phyloP scores from a whole-genome alignment of 2,888 invertebrate species.

The Drosophila barbarae region DNA sequence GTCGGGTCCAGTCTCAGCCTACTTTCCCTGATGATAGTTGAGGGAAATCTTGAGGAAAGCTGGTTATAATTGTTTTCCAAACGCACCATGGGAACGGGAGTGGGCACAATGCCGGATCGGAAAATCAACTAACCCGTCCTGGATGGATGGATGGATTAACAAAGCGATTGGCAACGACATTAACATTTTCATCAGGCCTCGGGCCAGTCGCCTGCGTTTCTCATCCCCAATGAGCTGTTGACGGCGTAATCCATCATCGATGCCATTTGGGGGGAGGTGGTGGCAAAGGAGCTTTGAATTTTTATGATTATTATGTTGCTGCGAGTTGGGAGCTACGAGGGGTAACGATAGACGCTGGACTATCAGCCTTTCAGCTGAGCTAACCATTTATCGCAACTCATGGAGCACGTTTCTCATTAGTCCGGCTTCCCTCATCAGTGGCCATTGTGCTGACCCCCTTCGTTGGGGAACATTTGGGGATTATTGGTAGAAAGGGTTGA shows the following conservation, averaged over 20 bases:
- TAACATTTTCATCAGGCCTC: slow-evolving; percentile 73
- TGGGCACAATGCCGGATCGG: neutral
- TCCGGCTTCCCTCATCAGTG: slow-evolving; percentile 18
- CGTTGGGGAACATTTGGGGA: slow-evolving; percentile 15
- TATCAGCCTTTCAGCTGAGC: slow-evolving; percentile 56
- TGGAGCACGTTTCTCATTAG: slow-evolving; percentile 70
- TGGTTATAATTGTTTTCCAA: slow-evolving; percentile 69
- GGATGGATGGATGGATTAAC: slow-evolving; percentile 70
- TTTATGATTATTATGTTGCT: slow-evolving; percentile 71
- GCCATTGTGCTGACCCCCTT: slow-evolving; percentile 13
- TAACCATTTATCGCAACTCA: slow-evolving; percentile 68
- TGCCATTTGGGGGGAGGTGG: slow-evolving; percentile 30
- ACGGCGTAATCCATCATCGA: slow-evolving; percentile 71
- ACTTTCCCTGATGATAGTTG: slow-evolving; percentile 43
- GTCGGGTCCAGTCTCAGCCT: slow-evolving; percentile 9
- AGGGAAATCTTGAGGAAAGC: slow-evolving; percentile 50
- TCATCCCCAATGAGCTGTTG: slow-evolving; percentile 43
- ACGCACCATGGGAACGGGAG: slow-evolving; percentile 15
- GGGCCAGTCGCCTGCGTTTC: slow-evolving; percentile 12
- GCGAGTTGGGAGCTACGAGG: slow-evolving; percentile 32
- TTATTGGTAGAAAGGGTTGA: slow-evolving; percentile 28
- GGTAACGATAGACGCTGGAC: slow-evolving; percentile 17
- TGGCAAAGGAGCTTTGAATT: slow-evolving; percentile 62
- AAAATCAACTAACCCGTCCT: slow-evolving; percentile 62
- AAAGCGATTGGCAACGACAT: slow-evolving; percentile 75